phyloP scores from a whole-genome alignment of 2,797 vertebrate genomes.

The Micrastur ruficollis region DNA sequence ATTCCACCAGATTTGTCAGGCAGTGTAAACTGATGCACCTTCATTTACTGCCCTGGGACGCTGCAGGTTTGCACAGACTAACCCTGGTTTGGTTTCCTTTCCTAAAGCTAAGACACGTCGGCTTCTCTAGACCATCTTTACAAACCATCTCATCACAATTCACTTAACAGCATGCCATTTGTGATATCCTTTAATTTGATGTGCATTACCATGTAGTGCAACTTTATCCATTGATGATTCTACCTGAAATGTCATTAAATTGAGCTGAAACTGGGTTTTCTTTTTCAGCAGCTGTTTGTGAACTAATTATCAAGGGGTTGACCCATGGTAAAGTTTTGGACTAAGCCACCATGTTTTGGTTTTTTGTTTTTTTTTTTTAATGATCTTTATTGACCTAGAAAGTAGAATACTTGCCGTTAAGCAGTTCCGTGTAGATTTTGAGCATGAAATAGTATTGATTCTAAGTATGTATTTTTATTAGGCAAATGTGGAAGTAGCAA shows the following conservation, averaged over 20 bases:
- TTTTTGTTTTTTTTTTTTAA: constrained; percentile 22
- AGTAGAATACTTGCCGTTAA: constrained; percentile 42
- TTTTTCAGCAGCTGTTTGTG: constrained; percentile 31
- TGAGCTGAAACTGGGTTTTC: neutral
- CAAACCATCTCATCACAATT: neutral
- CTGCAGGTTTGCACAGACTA: neutral
- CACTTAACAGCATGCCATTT: neutral
- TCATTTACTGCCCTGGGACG: neutral
- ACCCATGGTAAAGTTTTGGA: neutral
- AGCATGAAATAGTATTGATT: constrained; percentile 57
- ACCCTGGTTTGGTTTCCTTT: neutral
- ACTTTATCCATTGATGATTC: neutral
- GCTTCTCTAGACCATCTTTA: neutral
- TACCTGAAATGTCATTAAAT: constrained; percentile 32
- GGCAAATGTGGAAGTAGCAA: constrained; percentile 31
- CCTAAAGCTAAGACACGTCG: neutral
- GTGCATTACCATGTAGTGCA: constrained; percentile 54
- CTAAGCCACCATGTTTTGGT: neutral
- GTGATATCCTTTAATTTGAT: neutral
- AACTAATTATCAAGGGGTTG: neutral
- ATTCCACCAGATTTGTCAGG: neutral
- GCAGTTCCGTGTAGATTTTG: constrained; percentile 59
- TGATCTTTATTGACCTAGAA: constrained; percentile 23
- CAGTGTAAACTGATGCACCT: neutral
- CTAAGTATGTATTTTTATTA: constrained; percentile 60